phyloP scores from a whole-genome alignment of 1,140 invertebrate genomes.

The Neoseiulus cucumeris region DNA sequence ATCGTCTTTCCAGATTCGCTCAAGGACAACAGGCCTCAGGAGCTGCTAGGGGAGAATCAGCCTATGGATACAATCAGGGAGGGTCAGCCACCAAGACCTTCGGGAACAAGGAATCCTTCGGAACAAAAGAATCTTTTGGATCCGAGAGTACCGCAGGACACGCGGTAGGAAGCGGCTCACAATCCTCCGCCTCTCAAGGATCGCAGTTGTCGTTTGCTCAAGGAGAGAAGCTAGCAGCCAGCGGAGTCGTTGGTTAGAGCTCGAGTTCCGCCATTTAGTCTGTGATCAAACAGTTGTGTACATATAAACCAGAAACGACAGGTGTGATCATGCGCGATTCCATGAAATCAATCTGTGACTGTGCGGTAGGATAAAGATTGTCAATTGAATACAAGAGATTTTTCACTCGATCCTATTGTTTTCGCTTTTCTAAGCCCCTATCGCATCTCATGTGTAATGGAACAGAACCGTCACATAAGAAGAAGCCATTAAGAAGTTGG shows the following conservation, averaged over 20 bases:
- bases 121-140: slow-evolving; percentile 6
- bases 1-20: background rate
- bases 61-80: slow-evolving; percentile 2
- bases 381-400: too few species aligned
- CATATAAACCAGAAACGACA: too few species aligned
- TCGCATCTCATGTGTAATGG: too few species aligned
- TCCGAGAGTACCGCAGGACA: slow-evolving; percentile 1
- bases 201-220: background rate
- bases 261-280: background rate
- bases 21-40: slow-evolving; percentile 2
- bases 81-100: background rate
- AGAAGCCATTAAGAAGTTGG: too few species aligned
- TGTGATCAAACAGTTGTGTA: background rate
- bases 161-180: background rate
- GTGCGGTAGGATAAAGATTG: too few species aligned
- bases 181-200: background rate
- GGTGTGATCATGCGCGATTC: too few species aligned
- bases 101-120: background rate
- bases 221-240: background rate
- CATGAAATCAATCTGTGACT: too few species aligned
- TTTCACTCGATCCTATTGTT: too few species aligned
- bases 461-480: too few species aligned
- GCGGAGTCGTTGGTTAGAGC: background rate
- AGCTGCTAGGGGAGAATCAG: background rate
- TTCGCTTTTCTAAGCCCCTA: too few species aligned